Conservation (phyloP, 2,797 vertebrate species). For the Amphiprion clarkii region DNA sequence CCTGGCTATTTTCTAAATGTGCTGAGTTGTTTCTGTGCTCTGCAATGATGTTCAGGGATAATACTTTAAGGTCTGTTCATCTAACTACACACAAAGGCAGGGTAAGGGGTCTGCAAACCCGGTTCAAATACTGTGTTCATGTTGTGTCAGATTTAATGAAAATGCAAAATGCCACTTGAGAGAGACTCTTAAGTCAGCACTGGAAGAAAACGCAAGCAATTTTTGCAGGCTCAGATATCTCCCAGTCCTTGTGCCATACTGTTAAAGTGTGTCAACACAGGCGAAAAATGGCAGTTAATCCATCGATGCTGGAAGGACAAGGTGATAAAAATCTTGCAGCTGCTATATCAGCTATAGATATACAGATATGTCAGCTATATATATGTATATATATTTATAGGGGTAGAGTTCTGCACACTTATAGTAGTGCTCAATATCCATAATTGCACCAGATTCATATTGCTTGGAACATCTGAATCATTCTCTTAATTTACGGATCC, state of each 20-base stretch:
- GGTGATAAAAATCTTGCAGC: background rate
- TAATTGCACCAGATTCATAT: background rate
- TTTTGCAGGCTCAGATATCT: conserved; percentile 28
- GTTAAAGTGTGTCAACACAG: conserved; percentile 14
- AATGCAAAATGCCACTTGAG: conserved; percentile 40
- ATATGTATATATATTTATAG: background rate
- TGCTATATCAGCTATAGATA: background rate
- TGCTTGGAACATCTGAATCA: conserved; percentile 19
- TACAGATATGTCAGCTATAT: too few relatives aligned
- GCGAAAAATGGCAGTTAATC: conserved; percentile 14
- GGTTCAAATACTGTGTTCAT: conserved; percentile 9
- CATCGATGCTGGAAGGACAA: background rate
- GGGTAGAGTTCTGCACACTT: conserved; percentile 1
- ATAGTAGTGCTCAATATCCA: background rate
- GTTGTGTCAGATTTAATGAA: conserved; percentile 39
- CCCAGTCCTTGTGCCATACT: background rate
- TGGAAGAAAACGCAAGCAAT: background rate
- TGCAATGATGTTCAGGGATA: conserved; percentile 4
- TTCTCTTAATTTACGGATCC: background rate
- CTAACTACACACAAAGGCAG: conserved; percentile 6
- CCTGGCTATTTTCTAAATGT: conserved; percentile 5
- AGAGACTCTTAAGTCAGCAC: conserved; percentile 19
- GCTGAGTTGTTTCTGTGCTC: conserved; percentile 2
- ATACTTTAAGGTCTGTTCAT: background rate
- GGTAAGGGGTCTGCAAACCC: background rate